Base-by-base conservation (phyloP, 2,888 invertebrate species). In the Smittia sp. region DNA sequence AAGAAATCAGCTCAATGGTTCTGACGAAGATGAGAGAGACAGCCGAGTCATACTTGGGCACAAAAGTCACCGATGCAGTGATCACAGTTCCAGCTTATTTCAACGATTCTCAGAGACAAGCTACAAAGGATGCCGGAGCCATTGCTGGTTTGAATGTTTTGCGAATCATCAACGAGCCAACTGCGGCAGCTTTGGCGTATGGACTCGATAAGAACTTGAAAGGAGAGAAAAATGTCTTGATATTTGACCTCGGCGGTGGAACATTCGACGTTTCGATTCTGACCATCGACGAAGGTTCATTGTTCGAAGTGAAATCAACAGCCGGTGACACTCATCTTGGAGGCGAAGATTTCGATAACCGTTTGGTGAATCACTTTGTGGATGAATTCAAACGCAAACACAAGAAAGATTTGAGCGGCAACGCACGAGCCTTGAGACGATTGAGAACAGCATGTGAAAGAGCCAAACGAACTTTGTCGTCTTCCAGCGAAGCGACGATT, bases 221-320 rank as follows among this genome's bases (percentile, higher is more conserved):
- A 79, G 90, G 90, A 1, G 90, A 91, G 78, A 89, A 88, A 76
- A 90, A 89, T 79, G 89, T 91, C 4, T 81, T 91, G 11, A 90
- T 91, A 77, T 91, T 90, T 77, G 91, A 91, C 80, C 85, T 92
- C 75, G 91, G 91, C 24, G 95, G 95, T 75, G 96, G 94, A 32
- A 95, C 94, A 39, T 96, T 96, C 80, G 96, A 96, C 84, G 96
- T 96, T 7, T 96, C 96, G 27, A 87, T 96, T 76, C 84, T 96
- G 32, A 89, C 92, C 76, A 96, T 96, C 80, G 92, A 93, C 77
- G 94, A 96, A 81, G 89, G 94, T 0, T 89, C 90, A 0, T 80
- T 92, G 76, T 93, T 93, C 78, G 91, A 93, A 84, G 93, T 93
- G 0, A 87, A 86, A 79, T 86, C 92, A 0, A 93, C 93, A 0